Conservation (phyloP, 2,888 invertebrate species). For the Trilocha varians region DNA sequence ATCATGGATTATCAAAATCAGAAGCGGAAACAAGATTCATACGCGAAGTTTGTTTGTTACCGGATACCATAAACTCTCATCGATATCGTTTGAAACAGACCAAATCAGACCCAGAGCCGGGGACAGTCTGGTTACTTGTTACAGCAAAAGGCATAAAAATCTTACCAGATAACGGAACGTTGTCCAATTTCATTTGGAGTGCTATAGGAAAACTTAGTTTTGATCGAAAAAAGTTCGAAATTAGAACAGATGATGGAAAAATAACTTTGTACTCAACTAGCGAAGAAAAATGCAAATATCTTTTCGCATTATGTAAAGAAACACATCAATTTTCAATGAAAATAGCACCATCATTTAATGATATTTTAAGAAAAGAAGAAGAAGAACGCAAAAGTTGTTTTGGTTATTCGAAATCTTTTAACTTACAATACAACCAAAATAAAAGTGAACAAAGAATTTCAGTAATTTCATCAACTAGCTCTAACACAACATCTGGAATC, state of each 20-base stretch:
- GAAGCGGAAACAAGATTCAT: slow-evolving; percentile 93
- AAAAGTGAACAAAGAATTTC: slow-evolving; percentile 88
- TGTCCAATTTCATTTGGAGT: slow-evolving; percentile 93
- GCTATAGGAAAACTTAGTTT: slow-evolving; percentile 96
- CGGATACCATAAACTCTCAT: slow-evolving; percentile 93
- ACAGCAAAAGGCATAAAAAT: slow-evolving; percentile 94
- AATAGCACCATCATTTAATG: slow-evolving; percentile 87
- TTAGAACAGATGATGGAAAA: slow-evolving; percentile 90
- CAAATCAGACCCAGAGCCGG: slow-evolving; percentile 81
- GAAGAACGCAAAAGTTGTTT: slow-evolving; percentile 82
- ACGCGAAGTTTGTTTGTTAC: slow-evolving; percentile 86
- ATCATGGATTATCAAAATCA: slow-evolving; percentile 81
- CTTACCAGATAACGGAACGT: slow-evolving; percentile 78
- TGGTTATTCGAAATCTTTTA: slow-evolving; percentile 78
- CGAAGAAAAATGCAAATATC: slow-evolving; percentile 94
- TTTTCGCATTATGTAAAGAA: slow-evolving; percentile 89
- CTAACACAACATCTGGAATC: slow-evolving; percentile 97
- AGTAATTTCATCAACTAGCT: slow-evolving; percentile 93
- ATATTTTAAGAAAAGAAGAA: slow-evolving; percentile 87
- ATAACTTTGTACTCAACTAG: slow-evolving; percentile 92
- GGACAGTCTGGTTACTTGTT: slow-evolving; percentile 91
- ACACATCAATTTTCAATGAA: slow-evolving; percentile 98
- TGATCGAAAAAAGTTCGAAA: slow-evolving; percentile 98
- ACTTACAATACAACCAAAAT: slow-evolving; percentile 74
- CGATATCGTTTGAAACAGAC: slow-evolving; percentile 85